Conservation (phyloP, 2,797 vertebrate species). For the Pempheris klunzingeri region DNA sequence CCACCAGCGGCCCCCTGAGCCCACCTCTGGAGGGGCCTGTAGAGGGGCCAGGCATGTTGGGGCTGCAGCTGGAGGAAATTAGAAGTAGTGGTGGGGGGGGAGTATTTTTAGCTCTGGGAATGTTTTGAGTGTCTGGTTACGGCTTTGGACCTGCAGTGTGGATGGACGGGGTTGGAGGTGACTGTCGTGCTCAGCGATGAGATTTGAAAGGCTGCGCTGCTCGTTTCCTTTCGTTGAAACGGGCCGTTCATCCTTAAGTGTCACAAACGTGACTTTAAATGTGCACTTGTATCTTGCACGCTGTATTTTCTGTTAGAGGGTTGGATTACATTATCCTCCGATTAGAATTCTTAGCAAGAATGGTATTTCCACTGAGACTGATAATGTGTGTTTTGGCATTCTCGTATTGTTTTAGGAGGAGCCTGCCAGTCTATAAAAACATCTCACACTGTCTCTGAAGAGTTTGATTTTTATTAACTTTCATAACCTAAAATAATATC, state of each 20-base stretch:
- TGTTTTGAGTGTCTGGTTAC: conserved; percentile 76
- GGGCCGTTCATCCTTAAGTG: background rate
- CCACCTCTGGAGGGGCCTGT: conserved; percentile 68
- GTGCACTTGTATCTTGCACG: background rate
- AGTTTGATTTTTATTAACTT: conserved; percentile 82
- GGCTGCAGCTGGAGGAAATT: conserved; percentile 83
- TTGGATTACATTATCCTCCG: background rate
- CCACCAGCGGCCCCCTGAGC: conserved; percentile 34
- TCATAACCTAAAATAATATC: conserved; percentile 85
- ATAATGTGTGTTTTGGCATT: conserved; percentile 27
- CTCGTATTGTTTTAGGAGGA: conserved; percentile 40
- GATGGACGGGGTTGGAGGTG: conserved; percentile 65
- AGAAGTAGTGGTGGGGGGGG: conserved; percentile 64
- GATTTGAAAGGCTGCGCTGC: conserved; percentile 42
- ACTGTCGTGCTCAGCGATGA: conserved; percentile 51
- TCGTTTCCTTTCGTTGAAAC: conserved; percentile 35
- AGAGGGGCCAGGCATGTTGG: conserved; percentile 38
- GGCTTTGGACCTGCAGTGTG: conserved; percentile 54
- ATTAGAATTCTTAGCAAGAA: conserved; percentile 21
- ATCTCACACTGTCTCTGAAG: conserved; percentile 69
- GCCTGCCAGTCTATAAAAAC: conserved; percentile 57
- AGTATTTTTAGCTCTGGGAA: conserved; percentile 80
- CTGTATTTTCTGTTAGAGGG: background rate
- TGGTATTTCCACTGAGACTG: conserved; percentile 27
- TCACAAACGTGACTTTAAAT: background rate